Evolutionary conservation across 2,888 invertebrate species (phyloP), one percentile per base, ranked within the genome.

Genomic region (Cinara cedri): DNA sequence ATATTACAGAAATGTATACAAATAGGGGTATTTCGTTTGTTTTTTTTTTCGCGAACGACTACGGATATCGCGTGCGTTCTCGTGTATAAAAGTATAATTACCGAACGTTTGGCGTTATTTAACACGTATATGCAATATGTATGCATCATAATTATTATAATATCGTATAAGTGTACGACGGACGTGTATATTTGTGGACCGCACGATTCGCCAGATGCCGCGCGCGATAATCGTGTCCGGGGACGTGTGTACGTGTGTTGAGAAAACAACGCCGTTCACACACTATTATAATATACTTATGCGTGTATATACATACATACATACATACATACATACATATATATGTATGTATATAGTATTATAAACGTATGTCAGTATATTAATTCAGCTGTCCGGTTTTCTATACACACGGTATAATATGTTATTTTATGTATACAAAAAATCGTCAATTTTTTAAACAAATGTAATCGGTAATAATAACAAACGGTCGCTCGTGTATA

Each of bases 201-300:
- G 21, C n/a, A 54, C 63, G 65, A 75, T 75, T 75, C 65, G 65
- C 74, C 74, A 75, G 74, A 75, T 75, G 74, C 65, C 44, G 14
- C n/a, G 14, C n/a, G 54, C 44, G 63, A 44, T 65, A 75, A 65
- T 54, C 74, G 65, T 74, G 62, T 63, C 11, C 49, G n/a, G 19
- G 14, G 8, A 68, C 51, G 26, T n/a, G 10, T n/a, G 34, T 42
- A 21, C 11, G 65, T n/a, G n/a, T n/a, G n/a, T 44, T 44, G 68
- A 68, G 34, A 68, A 68, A 68, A 68, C 34, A 51, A 68, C 19
- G 21, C 34, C 57, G 26, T 68, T 68, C 51, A 24, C 24, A 49
- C 46, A 13, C 24, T 19, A 4, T 11, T n/a, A 54, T 57, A 60
- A 16, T 26, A 60, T n/a, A n/a, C n/a, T n/a, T n/a, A n/a, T n/a